Evolutionary conservation across 1,140 invertebrate species (phyloP).

Genomic region (Helicoverpa armigera): DNA sequence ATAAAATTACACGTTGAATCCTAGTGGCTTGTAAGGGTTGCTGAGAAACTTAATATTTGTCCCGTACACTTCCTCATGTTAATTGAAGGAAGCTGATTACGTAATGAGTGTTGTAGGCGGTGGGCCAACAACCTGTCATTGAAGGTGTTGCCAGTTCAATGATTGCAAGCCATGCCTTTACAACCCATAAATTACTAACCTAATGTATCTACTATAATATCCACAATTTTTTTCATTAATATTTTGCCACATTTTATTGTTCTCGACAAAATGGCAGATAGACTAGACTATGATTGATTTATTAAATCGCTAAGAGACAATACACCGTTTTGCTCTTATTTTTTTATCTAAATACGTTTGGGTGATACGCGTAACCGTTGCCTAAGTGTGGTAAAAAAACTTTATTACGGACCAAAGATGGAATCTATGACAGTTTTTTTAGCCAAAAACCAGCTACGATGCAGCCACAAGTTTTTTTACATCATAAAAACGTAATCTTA

Average conservation of each 20-base stretch:
- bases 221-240: too few species aligned
- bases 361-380: background rate
- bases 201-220: too few species aligned
- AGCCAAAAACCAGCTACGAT: background rate
- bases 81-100: constrained; percentile 19
- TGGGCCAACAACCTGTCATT: constrained; percentile 22
- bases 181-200: constrained; percentile 12
- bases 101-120: constrained; percentile 16
- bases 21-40: background rate
- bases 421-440: constrained; percentile 16
- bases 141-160: constrained; percentile 18
- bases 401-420: constrained; percentile 19
- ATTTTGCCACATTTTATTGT: background rate
- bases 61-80: background rate
- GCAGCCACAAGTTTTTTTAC: constrained; percentile 3
- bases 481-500: constrained; percentile 26
- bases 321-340: background rate
- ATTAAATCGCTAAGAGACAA: too few species aligned
- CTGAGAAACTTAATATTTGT: background rate
- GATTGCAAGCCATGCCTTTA: constrained; percentile 6
- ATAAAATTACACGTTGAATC: too few species aligned
- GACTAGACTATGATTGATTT: too few species aligned
- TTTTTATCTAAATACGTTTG: background rate
- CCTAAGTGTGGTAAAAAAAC: background rate
- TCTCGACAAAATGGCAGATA: background rate